Conservation (phyloP, 1,140 invertebrate species). For the Neodiprion lecontei region DNA sequence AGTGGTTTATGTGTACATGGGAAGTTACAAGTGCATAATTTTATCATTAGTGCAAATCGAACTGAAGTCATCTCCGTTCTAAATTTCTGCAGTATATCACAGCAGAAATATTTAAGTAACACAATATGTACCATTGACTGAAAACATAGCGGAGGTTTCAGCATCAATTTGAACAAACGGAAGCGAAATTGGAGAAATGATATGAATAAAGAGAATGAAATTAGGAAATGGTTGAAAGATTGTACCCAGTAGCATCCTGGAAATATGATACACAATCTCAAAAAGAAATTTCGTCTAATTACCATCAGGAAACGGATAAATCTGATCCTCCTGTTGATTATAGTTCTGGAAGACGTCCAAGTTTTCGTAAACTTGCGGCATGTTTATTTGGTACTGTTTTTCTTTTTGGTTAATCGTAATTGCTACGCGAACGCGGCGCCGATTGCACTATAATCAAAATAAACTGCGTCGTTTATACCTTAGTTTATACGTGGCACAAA, state of each 20-base stretch:
- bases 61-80: too few species aligned
- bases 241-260: background rate
- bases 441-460: background rate
- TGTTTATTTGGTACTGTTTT: background rate
- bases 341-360: slow-evolving; percentile 8
- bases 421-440: too few species aligned
- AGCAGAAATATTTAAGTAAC: background rate
- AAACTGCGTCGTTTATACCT: background rate
- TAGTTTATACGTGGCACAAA: background rate
- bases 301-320: background rate
- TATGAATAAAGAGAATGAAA: background rate
- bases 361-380: slow-evolving; percentile 26
- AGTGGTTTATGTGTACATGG: too few species aligned
- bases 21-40: too few species aligned
- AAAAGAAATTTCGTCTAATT: background rate
- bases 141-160: background rate
- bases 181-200: background rate
- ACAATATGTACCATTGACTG: background rate
- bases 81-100: too few species aligned
- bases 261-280: background rate
- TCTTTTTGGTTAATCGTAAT: background rate
- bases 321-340: background rate
- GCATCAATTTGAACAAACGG: background rate
- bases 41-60: too few species aligned
- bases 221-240: background rate